Conservation (phyloP, 2,888 invertebrate genomes). For the Eilema depressum region DNA sequence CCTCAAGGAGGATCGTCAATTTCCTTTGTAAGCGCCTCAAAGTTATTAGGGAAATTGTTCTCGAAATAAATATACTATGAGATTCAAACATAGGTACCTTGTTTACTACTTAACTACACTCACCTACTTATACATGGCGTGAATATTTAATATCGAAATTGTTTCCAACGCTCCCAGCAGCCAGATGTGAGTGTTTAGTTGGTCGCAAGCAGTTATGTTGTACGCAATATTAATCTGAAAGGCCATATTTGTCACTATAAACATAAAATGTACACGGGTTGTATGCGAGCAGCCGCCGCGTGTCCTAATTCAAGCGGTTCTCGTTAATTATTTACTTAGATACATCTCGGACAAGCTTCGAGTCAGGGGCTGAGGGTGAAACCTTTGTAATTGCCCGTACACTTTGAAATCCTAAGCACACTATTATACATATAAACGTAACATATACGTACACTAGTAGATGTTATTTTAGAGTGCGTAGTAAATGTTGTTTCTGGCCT, state of each 20-base stretch:
- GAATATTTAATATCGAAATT: conserved; percentile 66
- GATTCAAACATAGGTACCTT: conserved; percentile 50
- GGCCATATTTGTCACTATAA: conserved; percentile 71
- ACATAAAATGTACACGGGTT: conserved; percentile 63
- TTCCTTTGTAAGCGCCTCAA: conserved; percentile 68
- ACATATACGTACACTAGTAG: conserved; percentile 24
- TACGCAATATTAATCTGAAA: conserved; percentile 58
- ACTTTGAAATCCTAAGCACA: conserved; percentile 63
- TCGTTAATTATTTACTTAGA: conserved; percentile 77
- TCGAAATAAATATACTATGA: conserved; percentile 66
- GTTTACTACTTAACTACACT: conserved; percentile 51
- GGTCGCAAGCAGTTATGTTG: conserved; percentile 48
- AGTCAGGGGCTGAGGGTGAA: conserved; percentile 53
- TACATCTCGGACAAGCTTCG: conserved; percentile 63
- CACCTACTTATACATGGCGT: conserved; percentile 53
- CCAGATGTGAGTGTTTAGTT: conserved; percentile 48
- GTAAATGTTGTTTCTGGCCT: conserved; percentile 15
- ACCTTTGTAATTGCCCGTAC: conserved; percentile 71
- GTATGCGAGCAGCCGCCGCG: conserved; percentile 55
- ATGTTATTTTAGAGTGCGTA: conserved; percentile 17
- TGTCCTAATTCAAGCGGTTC: conserved; percentile 67
- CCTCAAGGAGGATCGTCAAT: conserved; percentile 67
- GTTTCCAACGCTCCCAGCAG: conserved; percentile 53
- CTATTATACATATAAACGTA: conserved; percentile 40
- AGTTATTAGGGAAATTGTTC: conserved; percentile 71